Evolutionary conservation across 64 coral and sea anemone genomes (phyloP).

Genomic region (Trachythela sp.): DNA sequence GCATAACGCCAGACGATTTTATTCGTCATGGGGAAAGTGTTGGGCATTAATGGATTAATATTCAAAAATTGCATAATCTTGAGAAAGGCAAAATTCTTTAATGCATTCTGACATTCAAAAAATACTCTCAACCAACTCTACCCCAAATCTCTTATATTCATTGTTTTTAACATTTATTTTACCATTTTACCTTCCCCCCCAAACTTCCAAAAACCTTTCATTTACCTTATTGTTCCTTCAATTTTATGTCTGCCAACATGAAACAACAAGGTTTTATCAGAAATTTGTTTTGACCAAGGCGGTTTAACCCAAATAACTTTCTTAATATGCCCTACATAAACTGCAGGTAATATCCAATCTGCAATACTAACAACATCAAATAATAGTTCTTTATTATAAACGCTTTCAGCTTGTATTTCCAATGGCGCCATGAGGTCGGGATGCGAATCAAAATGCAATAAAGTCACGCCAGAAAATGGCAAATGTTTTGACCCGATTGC

Average conservation of each 20-base stretch:
- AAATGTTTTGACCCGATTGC: constrained; percentile 73
- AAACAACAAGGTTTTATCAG: constrained; percentile 52
- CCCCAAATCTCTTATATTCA: too few species aligned
- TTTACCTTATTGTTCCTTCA: constrained; percentile 70
- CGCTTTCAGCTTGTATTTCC: constrained; percentile 53
- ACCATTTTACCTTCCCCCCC: too few species aligned
- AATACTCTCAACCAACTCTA: too few species aligned
- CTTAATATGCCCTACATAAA: constrained; percentile 88
- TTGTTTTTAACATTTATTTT: too few species aligned
- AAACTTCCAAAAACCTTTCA: neutral
- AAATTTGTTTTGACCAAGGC: constrained; percentile 74
- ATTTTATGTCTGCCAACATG: constrained; percentile 77
- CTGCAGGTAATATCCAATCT: constrained; percentile 95
- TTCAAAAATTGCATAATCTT: too few species aligned
- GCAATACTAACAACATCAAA: constrained; percentile 83
- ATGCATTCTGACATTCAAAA: too few species aligned
- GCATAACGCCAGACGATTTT: too few species aligned
- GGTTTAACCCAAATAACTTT: constrained; percentile 88
- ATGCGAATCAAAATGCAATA: constrained; percentile 94
- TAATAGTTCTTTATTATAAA: constrained; percentile 56
- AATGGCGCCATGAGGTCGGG: constrained; percentile 73
- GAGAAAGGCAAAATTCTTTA: too few species aligned
- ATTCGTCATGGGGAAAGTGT: too few species aligned
- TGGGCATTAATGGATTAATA: too few species aligned
- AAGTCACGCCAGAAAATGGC: constrained; percentile 56